Conservation (phyloP, 2,888 invertebrate species). For the Zelleria hepariella region DNA sequence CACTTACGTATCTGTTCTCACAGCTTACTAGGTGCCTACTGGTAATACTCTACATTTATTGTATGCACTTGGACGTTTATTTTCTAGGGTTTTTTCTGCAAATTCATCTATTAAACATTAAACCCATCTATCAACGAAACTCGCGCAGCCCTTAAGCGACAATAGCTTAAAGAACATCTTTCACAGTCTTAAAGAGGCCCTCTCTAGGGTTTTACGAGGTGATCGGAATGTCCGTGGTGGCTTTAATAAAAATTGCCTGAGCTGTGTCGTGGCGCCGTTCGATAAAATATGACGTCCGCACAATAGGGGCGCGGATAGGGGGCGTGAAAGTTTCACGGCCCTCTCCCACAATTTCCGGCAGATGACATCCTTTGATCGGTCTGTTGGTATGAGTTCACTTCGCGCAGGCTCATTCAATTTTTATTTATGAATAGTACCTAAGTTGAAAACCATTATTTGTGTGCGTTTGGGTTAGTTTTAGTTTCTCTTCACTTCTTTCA, state of each 20-base stretch:
- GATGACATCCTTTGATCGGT: neutral
- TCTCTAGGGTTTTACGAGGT: conserved; percentile 23
- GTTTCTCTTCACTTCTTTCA: too few relatives aligned
- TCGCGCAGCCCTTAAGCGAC: neutral
- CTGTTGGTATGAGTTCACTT: neutral
- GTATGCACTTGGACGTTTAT: neutral
- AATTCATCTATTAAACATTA: neutral
- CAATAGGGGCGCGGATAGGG: conserved; percentile 23
- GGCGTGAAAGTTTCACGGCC: conserved; percentile 41
- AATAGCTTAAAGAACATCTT: neutral
- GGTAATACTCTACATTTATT: too few relatives aligned
- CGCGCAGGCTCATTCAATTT: too few relatives aligned
- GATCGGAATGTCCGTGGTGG: conserved; percentile 23
- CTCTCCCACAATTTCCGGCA: conserved; percentile 29
- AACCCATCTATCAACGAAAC: neutral
- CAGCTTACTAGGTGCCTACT: too few relatives aligned
- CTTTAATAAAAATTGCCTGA: conserved; percentile 28
- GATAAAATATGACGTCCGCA: conserved; percentile 30
- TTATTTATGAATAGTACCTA: too few relatives aligned
- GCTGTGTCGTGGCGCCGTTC: conserved; percentile 20
- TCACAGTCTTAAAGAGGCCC: conserved; percentile 4
- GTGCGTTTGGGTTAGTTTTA: too few relatives aligned
- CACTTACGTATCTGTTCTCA: too few relatives aligned
- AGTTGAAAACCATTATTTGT: too few relatives aligned
- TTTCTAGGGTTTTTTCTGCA: neutral